Evolutionary conservation across 2,797 vertebrate species (phyloP), one percentile per base, ranked within the genome.

Genomic region (Micrastur ruficollis): DNA sequence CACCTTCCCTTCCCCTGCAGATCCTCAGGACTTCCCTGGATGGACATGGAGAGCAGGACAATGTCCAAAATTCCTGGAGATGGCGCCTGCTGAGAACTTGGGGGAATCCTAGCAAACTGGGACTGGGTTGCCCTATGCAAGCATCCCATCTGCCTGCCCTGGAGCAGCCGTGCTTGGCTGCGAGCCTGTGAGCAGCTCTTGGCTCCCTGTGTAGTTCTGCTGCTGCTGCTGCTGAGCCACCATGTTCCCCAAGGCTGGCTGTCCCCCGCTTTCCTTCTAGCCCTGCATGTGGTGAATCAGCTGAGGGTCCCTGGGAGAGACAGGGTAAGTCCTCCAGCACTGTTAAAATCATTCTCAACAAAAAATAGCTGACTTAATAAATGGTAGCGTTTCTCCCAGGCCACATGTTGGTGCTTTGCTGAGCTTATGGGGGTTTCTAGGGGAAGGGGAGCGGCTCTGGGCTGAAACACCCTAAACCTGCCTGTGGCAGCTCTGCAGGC

Each of bases 291-390:
- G 1, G 5, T 53, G 36, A 93, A 90, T 63, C 88, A 66, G 75
- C 72, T 71, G 86, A 90, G 73, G 59, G 65, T 58, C 86, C 92
- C n/a, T 40, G 73, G 52, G 66, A 61, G 70, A 91, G 74, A 74
- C 7, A 53, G 86, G 84, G 19, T 65, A 40, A 59, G 34, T 94
- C 90, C 88, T 89, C 44, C 2, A 31, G 72, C 3, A 0, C 76
- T 95, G 75, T 79, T 90, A 68, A 96, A 95, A 65, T 72, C 4
- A 19, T 71, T 84, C 56, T 89, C 16, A 13, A 12, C 18, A 80
- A 50, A 59, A 88, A 59, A 38, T 75, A 56, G 22, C 93, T 89
- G 74, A 89, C 83, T 95, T 87, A 97, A 96, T 96, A 96, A 94
- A 97, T 27, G 68, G 61, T 95, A 21, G 32, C 8, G 2, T 93